phyloP scores from a whole-genome alignment of 2,888 invertebrate species.

The Nemurella pictetii region DNA sequence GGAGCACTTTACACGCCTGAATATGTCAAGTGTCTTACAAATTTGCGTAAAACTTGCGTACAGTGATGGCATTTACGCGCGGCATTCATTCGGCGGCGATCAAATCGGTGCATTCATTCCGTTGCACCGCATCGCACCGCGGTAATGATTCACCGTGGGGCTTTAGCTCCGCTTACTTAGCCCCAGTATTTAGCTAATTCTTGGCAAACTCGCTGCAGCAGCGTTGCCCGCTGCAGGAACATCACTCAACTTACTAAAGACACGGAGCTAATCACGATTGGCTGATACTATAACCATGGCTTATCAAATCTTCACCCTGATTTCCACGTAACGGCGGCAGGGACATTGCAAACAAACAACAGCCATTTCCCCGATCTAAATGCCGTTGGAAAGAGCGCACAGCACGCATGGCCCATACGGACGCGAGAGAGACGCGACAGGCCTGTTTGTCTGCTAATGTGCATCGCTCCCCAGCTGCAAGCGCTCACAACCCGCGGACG shows the following conservation, averaged over 20 bases:
- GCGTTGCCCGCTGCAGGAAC: background rate
- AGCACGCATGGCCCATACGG: background rate
- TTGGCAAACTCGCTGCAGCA: background rate
- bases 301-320: conserved; percentile 39
- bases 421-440: background rate
- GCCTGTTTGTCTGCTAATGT: conserved; percentile 23
- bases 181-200: background rate
- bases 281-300: conserved; percentile 35
- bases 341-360: background rate
- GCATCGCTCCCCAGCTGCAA: conserved; percentile 2
- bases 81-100: background rate
- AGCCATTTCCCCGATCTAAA: background rate
- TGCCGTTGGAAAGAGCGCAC: background rate
- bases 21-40: background rate
- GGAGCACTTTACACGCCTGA: too few species aligned
- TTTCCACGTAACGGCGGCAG: conserved; percentile 37
- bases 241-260: conserved; percentile 36
- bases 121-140: background rate
- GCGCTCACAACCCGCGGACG: background rate
- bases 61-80: background rate
- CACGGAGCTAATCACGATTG: conserved; percentile 37
- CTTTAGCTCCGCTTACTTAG: conserved; percentile 5
- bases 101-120: background rate
- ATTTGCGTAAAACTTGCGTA: conserved; percentile 7
- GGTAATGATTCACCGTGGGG: background rate